Conservation (phyloP, 2,113 vertebrate genomes). For the Hepsetus odoe region DNA sequence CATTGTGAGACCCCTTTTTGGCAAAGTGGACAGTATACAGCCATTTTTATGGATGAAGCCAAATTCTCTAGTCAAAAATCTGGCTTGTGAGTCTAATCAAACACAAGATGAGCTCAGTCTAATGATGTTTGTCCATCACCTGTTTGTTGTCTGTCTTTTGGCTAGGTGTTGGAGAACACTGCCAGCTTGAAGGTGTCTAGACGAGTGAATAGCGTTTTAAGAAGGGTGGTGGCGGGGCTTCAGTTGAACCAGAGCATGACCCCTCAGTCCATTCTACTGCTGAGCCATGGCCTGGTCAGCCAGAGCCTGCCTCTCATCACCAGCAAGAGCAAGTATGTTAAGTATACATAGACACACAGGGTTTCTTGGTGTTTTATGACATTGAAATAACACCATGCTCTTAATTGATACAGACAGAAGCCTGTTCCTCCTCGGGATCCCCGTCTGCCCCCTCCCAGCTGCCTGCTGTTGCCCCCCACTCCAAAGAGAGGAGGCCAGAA, state of each 20-base stretch:
- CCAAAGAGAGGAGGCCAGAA: constrained; percentile 86
- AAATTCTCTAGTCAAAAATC: too few species aligned
- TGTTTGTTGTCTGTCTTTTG: constrained; percentile 12
- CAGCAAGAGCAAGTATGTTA: constrained; percentile 85
- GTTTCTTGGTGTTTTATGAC: background rate
- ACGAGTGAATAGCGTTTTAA: constrained; percentile 85
- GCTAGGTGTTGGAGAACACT: constrained; percentile 86
- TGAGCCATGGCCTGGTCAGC: constrained; percentile 90
- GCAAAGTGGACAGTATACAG: too few species aligned
- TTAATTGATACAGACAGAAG: constrained; percentile 64
- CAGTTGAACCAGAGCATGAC: constrained; percentile 85
- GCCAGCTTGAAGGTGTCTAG: constrained; percentile 87
- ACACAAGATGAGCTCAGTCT: background rate
- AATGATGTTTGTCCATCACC: background rate
- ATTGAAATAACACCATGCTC: background rate
- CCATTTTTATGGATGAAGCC: too few species aligned
- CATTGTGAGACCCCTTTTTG: too few species aligned
- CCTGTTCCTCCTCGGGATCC: constrained; percentile 78
- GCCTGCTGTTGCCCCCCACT: constrained; percentile 86
- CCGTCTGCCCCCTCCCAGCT: constrained; percentile 89
- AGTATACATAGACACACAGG: background rate
- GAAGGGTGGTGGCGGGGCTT: constrained; percentile 84
- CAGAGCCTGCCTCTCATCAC: constrained; percentile 92
- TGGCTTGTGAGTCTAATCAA: too few species aligned
- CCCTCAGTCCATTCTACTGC: constrained; percentile 82